Evolutionary conservation across 2,797 vertebrate genomes (phyloP).

Genomic region (Mus minutoides): DNA sequence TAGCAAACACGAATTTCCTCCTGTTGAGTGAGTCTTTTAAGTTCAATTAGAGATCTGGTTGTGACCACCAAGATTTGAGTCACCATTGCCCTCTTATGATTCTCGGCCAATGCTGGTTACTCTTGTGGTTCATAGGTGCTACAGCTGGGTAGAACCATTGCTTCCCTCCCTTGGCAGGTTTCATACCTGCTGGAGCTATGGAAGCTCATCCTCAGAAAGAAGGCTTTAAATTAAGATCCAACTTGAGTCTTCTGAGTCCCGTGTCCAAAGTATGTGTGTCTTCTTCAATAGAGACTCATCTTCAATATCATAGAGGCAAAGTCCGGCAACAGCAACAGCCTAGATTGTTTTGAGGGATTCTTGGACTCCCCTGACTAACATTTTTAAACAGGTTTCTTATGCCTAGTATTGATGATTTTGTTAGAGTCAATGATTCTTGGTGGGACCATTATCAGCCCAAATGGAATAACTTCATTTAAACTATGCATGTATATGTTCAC

Average conservation of each 20-base stretch:
- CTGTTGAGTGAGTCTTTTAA: neutral
- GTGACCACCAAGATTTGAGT: neutral
- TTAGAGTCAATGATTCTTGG: no score
- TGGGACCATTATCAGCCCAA: neutral
- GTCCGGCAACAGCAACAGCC: neutral
- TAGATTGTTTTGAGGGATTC: neutral
- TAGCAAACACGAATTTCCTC: neutral
- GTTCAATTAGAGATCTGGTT: neutral
- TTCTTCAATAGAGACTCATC: neutral
- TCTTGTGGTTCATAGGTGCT: neutral
- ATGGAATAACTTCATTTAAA: neutral
- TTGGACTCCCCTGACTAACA: neutral
- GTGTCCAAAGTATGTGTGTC: neutral
- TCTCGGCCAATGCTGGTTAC: no score
- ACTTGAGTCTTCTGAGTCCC: neutral
- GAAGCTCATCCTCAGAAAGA: neutral
- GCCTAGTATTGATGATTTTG: neutral
- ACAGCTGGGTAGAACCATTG: neutral
- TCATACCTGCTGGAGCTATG: neutral
- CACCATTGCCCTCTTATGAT: neutral
- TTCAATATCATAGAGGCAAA: neutral
- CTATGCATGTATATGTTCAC: neutral
- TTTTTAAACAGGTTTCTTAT: neutral
- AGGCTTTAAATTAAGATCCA: neutral
- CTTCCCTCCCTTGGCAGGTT: neutral